Evolutionary conservation across 2,888 invertebrate genomes (phyloP).

Genomic region (Uropetala carovei): DNA sequence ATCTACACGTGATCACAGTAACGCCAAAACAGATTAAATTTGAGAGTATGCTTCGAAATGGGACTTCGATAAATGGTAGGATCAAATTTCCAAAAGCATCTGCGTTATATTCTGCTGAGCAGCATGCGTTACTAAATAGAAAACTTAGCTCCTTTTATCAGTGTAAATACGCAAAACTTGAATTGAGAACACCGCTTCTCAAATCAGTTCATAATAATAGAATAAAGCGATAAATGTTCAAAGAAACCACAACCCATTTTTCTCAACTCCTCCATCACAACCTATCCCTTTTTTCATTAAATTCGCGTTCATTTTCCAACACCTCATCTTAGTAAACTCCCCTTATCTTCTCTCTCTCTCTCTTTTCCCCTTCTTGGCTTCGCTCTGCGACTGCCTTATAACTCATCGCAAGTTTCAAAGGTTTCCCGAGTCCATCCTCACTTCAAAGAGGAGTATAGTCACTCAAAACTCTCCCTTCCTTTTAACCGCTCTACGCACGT

Average conservation of each 20-base stretch:
- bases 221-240: not conserved
- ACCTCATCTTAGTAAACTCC: not conserved
- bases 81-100: no score
- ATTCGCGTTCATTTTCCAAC: not conserved
- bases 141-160: no score
- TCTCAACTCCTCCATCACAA: not conserved
- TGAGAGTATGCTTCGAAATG: no score
- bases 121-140: no score
- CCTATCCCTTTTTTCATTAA: not conserved
- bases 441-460: constrained; percentile 55
- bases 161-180: no score
- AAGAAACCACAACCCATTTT: not conserved
- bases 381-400: not conserved
- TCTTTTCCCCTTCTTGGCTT: not conserved
- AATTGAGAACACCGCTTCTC: not conserved
- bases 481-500: constrained; percentile 25
- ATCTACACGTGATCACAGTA: no score
- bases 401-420: constrained; percentile 44
- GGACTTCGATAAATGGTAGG: no score
- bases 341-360: no score
- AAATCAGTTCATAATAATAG: not conserved
- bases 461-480: constrained; percentile 45
- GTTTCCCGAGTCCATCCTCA: not conserved
- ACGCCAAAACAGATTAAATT: no score
- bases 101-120: no score